Conservation (phyloP, 1,140 invertebrate genomes). For the Calephelis virginiensis region DNA sequence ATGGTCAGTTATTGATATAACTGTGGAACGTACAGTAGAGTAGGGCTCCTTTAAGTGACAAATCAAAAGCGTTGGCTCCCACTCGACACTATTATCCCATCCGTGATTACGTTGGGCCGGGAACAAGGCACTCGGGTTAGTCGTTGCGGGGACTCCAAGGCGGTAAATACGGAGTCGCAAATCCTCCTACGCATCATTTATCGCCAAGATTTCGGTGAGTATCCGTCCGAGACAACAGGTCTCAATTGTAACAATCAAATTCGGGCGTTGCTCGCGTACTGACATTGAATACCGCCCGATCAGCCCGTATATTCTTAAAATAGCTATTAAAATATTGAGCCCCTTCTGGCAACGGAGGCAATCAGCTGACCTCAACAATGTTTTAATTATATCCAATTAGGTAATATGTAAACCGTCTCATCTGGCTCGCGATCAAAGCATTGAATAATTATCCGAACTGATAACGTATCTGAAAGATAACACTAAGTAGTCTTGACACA, state of each 20-base stretch:
- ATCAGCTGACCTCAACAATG: constrained; percentile 70
- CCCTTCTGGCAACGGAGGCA: constrained; percentile 64
- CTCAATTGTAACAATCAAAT: constrained; percentile 33
- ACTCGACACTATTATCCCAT: constrained; percentile 73
- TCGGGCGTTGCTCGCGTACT: constrained; percentile 50
- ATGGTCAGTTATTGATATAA: constrained; percentile 62
- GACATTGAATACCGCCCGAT: constrained; percentile 70
- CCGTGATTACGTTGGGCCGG: constrained; percentile 70
- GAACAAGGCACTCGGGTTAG: constrained; percentile 66
- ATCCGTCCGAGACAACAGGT: constrained; percentile 27
- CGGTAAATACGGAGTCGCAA: constrained; percentile 75
- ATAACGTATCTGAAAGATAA: constrained; percentile 48
- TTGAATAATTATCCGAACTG: constrained; percentile 41
- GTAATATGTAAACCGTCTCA: constrained; percentile 51
- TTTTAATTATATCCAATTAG: constrained; percentile 73
- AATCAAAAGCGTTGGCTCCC: constrained; percentile 69
- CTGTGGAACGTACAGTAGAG: constrained; percentile 63
- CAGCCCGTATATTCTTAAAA: constrained; percentile 72
- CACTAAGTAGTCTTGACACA: constrained; percentile 40
- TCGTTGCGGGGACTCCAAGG: constrained; percentile 72
- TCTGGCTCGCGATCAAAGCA: constrained; percentile 35
- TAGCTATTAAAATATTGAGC: constrained; percentile 72
- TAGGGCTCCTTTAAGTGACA: constrained; percentile 72
- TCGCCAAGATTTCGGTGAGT: constrained; percentile 73
- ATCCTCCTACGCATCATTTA: constrained; percentile 71